Percentiles rank a stretch among this genome's conserved stretches.
phyloP scores from a whole-genome alignment of 2,113 vertebrate genomes.

The Phoxinus phoxinus region DNA sequence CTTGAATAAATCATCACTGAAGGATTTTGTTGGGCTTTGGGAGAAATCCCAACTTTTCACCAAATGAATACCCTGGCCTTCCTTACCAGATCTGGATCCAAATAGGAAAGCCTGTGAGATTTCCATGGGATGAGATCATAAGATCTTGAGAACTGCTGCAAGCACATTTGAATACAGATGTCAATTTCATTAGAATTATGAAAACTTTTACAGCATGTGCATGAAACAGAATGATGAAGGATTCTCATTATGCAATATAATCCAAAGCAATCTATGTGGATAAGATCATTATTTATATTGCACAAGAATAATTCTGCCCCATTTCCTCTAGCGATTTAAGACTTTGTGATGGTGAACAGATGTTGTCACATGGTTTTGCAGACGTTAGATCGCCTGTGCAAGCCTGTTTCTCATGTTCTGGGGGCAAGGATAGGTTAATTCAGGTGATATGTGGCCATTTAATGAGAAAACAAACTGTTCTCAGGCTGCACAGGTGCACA shows the following conservation, averaged over 20 bases:
- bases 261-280: background rate
- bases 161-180: background rate
- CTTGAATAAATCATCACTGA: conserved; percentile 12
- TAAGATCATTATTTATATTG: background rate
- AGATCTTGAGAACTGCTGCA: background rate
- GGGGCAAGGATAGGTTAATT: background rate
- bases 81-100: conserved; percentile 1
- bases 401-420: background rate
- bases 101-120: conserved; percentile 24
- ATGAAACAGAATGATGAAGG: background rate
- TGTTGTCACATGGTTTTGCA: background rate
- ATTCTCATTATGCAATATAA: background rate
- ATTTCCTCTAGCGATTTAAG: background rate
- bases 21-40: background rate
- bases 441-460: background rate
- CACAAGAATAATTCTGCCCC: background rate
- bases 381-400: background rate
- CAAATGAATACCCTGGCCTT: conserved; percentile 5
- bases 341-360: conserved; percentile 25
- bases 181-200: background rate
- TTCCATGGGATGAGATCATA: conserved; percentile 30
- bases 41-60: conserved; percentile 5
- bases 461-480: background rate
- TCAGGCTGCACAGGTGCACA: background rate
- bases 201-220: background rate